Conservation (phyloP, 2,113 vertebrate species). For the Neopipo cinnamomea region DNA sequence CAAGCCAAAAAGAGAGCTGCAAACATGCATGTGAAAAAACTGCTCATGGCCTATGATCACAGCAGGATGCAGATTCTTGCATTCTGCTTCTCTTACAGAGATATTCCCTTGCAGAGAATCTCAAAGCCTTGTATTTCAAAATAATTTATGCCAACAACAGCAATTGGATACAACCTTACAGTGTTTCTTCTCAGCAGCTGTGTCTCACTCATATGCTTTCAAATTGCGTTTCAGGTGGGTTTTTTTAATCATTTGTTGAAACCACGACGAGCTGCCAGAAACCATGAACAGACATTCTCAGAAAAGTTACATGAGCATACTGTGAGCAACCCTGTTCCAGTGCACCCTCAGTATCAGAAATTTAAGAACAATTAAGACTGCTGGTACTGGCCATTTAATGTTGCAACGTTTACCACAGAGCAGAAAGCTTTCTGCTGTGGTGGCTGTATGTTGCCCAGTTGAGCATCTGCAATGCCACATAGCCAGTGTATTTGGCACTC, state of each 20-base stretch:
- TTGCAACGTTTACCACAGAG: background rate
- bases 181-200: background rate
- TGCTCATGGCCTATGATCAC: background rate
- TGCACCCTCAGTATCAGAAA: background rate
- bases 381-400: background rate
- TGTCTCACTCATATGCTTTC: background rate
- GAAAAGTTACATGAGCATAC: background rate
- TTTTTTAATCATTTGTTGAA: background rate
- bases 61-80: background rate
- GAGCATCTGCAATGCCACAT: background rate
- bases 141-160: background rate
- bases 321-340: background rate
- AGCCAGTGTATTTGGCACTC: background rate
- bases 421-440: background rate
- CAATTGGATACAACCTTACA: background rate
- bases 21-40: rapidly evolving
- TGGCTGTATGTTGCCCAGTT: background rate
- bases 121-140: background rate
- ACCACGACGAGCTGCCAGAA: background rate
- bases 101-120: background rate
- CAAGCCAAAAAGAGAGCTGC: background rate
- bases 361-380: background rate
- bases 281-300: background rate
- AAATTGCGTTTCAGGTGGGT: background rate
- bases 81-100: background rate